Evolutionary conservation across 2,113 vertebrate species (phyloP).

Genomic region (Tylochromis polylepis): DNA sequence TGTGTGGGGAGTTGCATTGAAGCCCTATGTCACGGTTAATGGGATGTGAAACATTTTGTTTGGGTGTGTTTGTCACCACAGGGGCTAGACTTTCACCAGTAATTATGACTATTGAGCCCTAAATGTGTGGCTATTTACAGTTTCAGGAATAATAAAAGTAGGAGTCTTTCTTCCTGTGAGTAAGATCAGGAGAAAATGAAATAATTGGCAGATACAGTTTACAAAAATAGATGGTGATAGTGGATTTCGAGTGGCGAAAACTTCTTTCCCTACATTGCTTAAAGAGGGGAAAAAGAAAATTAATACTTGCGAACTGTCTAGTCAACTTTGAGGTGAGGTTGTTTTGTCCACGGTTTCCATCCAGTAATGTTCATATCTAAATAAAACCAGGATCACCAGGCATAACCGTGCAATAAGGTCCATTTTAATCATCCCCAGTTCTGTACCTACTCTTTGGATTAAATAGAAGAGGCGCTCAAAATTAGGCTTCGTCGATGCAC

Average conservation of each 20-base stretch:
- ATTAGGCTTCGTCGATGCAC: neutral
- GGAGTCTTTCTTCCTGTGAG: neutral
- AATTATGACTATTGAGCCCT: fast-evolving
- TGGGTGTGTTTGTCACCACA: neutral
- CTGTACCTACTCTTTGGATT: neutral
- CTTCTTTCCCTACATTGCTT: neutral
- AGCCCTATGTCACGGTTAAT: neutral
- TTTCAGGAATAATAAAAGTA: neutral
- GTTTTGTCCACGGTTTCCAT: fast-evolving
- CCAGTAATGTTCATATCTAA: neutral
- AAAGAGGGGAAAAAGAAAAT: fast-evolving
- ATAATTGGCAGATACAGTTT: neutral
- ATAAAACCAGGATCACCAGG: neutral
- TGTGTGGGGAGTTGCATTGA: neutral
- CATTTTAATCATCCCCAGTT: neutral
- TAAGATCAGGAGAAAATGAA: neutral
- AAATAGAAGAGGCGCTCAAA: neutral
- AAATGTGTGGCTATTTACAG: neutral
- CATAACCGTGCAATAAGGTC: neutral
- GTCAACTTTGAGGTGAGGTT: neutral
- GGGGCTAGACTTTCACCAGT: neutral
- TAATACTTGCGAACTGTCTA: fast-evolving
- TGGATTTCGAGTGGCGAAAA: neutral
- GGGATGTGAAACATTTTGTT: neutral
- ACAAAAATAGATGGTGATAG: neutral